Base-by-base conservation (phyloP, 2,797 vertebrate species). In the Chaunax sp. region DNA sequence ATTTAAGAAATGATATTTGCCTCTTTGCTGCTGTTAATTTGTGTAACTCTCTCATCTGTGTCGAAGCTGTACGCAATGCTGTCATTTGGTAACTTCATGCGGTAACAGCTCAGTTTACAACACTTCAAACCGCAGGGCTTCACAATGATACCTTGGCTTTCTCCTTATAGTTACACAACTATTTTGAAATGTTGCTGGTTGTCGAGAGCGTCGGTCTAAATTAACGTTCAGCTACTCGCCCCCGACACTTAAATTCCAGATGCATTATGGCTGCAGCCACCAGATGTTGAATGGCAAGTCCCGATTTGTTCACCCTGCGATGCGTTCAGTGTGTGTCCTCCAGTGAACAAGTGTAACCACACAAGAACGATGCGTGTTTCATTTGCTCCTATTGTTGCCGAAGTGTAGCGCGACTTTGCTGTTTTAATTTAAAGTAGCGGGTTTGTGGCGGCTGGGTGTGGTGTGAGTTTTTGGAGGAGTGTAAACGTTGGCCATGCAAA, bases 361-460 rank as follows among this genome's bases (percentile, higher is more conserved):
- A 6, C 62, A 68, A 53, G 60, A 82, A 81, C 65, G 77, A 64
- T 61, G 52, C 60, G 50, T 86, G n/a, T 76, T 80, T 74, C 57
- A 53, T 72, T 68, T 68, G 9, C 69, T 70, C 37, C 52, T 59
- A 61, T 73, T 86, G 64, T 76, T 78, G 65, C 58, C 35, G 54
- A 64, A 77, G 82, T 58, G 64, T 53, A 37, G 60, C 55, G 64
- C 41, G 52, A 45, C 50, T 70, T 80, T 85, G 88, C 83, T 89
- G 57, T 77, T 73, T 71, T 86, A 74, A 79, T 69, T 77, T 81
- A 67, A 91, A 88, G 86, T 69, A 74, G 76, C 71, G 81, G 83
- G 53, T 90, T 88, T 91, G 89, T 80, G 90, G 92, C 85, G 65
- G 80, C 78, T 88, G 92, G 92, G 92, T 93, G 93, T 93, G 93